Evolutionary conservation across 2,797 vertebrate genomes (phyloP).

Genomic region (Huso huso): DNA sequence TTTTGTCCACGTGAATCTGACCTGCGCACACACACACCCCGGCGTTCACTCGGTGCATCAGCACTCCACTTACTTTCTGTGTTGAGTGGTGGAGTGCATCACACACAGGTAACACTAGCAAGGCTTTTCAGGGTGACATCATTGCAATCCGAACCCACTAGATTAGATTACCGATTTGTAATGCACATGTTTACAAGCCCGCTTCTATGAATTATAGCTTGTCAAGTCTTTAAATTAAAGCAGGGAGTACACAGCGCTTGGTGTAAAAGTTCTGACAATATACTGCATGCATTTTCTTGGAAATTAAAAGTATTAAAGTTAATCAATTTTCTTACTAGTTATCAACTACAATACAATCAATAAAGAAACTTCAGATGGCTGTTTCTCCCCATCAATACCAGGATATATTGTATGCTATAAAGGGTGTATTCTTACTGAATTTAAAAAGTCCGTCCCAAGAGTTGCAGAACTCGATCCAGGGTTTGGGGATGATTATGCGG

Average conservation of each 20-base stretch:
- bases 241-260: not conserved
- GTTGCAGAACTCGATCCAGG: conserved; percentile 85
- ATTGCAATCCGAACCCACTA: not conserved
- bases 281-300: too few species aligned
- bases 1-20: conserved; percentile 75
- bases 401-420: too few species aligned
- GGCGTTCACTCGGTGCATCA: not conserved
- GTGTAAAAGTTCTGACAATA: too few species aligned
- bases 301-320: too few species aligned
- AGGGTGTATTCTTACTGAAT: conserved; percentile 54
- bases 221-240: not conserved
- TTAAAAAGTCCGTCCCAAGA: conserved; percentile 86
- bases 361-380: too few species aligned
- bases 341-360: too few species aligned
- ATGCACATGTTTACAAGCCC: not conserved
- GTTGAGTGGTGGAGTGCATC: not conserved
- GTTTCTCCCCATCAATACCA: too few species aligned
- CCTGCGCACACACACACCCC: conserved; percentile 45
- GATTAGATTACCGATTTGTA: not conserved
- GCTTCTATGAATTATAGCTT: not conserved
- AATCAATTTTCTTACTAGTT: too few species aligned
- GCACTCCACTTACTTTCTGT: too few species aligned
- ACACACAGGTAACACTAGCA: not conserved
- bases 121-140: not conserved
- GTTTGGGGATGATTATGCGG: conserved; percentile 77